Conservation (phyloP, 1,140 invertebrate species). For the Leptonema lineaticorne region DNA sequence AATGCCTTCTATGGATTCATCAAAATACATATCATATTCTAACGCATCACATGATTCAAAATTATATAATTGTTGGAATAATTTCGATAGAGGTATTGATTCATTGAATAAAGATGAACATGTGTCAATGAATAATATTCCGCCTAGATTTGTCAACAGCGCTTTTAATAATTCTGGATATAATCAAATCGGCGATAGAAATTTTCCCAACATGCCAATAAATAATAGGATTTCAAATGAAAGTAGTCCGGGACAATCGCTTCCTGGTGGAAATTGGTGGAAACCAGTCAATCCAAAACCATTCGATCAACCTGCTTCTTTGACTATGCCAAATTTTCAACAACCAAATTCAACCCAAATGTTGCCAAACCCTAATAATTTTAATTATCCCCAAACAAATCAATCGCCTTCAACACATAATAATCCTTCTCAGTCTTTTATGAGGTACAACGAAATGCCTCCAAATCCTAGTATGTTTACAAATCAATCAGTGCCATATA, state of each 20-base stretch:
- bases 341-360: background rate
- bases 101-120: background rate
- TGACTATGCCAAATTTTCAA: background rate
- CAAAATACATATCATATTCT: constrained; percentile 7
- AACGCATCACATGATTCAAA: constrained; percentile 27
- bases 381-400: background rate
- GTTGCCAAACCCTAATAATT: background rate
- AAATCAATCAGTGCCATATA: background rate
- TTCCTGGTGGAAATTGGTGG: background rate
- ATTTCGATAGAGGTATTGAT: constrained; percentile 42
- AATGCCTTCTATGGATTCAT: background rate
- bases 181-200: background rate
- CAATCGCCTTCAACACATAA: background rate
- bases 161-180: constrained; percentile 26
- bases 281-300: background rate
- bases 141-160: constrained; percentile 48
- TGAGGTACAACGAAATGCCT: background rate
- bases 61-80: constrained; percentile 33
- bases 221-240: background rate
- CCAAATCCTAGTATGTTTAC: background rate
- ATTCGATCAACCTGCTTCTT: background rate
- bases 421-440: background rate
- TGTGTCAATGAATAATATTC: constrained; percentile 43
- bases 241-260: background rate
- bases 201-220: background rate